Percentiles rank a stretch among this genome's conserved stretches.
phyloP scores from a whole-genome alignment of 1,140 invertebrate genomes.

The Lordiphosa clarofinis region DNA sequence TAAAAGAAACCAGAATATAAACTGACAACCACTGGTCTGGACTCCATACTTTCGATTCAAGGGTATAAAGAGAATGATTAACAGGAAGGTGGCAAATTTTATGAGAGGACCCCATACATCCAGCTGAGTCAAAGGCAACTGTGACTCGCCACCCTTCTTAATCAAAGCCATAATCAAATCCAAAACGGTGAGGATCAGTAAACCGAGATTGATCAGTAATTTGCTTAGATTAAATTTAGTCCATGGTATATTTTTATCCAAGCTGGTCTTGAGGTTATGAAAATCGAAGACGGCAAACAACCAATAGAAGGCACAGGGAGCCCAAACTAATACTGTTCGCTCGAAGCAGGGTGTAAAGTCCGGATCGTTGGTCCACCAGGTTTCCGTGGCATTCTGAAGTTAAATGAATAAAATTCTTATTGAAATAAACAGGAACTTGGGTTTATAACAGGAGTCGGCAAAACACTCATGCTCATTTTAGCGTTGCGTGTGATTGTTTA shows the following conservation, averaged over 20 bases:
- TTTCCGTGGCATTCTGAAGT: conserved; percentile 85
- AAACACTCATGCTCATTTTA: too few relatives aligned
- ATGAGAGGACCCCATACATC: conserved; percentile 87
- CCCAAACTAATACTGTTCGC: conserved; percentile 92
- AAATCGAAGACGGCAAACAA: conserved; percentile 87
- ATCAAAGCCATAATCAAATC: conserved; percentile 84
- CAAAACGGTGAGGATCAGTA: conserved; percentile 84
- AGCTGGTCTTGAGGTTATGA: conserved; percentile 88
- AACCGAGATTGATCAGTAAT: conserved; percentile 84
- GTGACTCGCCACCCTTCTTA: conserved; percentile 66
- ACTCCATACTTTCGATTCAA: conserved; percentile 92
- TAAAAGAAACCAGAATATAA: conserved; percentile 92
- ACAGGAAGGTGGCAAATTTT: conserved; percentile 86
- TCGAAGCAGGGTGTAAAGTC: conserved; percentile 93
- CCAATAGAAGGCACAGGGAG: conserved; percentile 92
- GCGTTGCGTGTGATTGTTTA: too few relatives aligned
- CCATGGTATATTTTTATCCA: conserved; percentile 89
- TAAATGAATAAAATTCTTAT: conserved; percentile 6
- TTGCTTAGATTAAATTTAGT: conserved; percentile 89
- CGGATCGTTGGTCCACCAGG: conserved; percentile 90
- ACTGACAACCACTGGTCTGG: conserved; percentile 91
- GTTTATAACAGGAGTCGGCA: too few relatives aligned
- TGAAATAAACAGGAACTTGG: background rate
- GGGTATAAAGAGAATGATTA: conserved; percentile 85
- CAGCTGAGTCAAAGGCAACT: conserved; percentile 82